Conservation (phyloP, 2,888 invertebrate genomes). For the Nomada fucata region DNA sequence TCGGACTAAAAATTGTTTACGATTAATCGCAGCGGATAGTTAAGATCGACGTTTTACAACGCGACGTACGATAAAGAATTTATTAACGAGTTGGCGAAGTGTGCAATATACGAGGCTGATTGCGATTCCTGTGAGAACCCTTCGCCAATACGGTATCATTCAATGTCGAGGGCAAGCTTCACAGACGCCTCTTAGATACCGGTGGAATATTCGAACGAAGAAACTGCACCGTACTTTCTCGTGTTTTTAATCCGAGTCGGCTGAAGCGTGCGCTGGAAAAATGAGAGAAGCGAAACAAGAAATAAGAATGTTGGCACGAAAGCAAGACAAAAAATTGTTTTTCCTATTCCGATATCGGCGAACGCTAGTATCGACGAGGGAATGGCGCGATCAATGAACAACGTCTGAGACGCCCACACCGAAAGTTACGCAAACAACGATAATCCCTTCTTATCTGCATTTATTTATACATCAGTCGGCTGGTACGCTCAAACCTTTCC, state of each 20-base stretch:
- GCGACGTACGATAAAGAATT: neutral
- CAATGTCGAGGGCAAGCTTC: too few relatives aligned
- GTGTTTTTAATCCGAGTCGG: too few relatives aligned
- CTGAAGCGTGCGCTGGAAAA: neutral
- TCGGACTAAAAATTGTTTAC: constrained; percentile 20
- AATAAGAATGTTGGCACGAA: neutral
- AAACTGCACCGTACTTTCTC: too few relatives aligned
- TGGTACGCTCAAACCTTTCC: constrained; percentile 34
- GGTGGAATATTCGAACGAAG: too few relatives aligned
- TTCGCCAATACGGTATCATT: too few relatives aligned
- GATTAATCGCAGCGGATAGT: neutral
- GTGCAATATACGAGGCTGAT: too few relatives aligned
- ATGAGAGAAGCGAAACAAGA: neutral
- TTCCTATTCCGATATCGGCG: constrained; percentile 21
- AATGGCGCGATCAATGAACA: constrained; percentile 66
- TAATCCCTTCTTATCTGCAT: constrained; percentile 71
- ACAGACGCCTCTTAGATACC: too few relatives aligned
- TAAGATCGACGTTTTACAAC: neutral
- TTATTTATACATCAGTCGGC: constrained; percentile 66
- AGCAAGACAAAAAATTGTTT: constrained; percentile 23
- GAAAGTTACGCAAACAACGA: constrained; percentile 74
- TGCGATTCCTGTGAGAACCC: neutral
- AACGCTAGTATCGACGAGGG: constrained; percentile 35
- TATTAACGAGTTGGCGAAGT: neutral
- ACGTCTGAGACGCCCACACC: constrained; percentile 74